Evolutionary conservation across 2,113 vertebrate genomes (phyloP).

Genomic region (Spermophilus dauricus): DNA sequence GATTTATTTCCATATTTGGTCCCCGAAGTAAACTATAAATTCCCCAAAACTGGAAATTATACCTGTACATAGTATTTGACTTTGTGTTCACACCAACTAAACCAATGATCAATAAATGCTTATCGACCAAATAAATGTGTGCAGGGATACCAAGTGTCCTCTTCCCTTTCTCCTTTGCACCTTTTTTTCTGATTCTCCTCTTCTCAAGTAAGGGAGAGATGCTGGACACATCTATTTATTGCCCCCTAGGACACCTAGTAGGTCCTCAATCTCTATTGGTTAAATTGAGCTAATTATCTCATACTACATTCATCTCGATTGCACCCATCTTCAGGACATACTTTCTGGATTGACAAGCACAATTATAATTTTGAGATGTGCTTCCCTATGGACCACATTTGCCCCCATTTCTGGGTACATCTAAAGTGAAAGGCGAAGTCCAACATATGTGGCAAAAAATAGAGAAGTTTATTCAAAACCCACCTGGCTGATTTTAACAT

Average conservation of each 20-base stretch:
- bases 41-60: neutral
- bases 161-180: neutral
- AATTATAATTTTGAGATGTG: neutral
- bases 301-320: neutral
- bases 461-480: neutral
- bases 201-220: neutral
- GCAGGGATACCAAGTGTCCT: neutral
- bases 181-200: neutral
- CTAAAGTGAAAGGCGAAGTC: neutral
- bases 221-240: neutral
- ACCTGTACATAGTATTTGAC: neutral
- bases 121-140: neutral
- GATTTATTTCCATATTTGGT: neutral
- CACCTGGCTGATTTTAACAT: neutral
- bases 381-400: neutral
- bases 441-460: neutral
- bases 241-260: neutral
- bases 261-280: neutral
- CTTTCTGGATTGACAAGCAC: neutral
- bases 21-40: neutral
- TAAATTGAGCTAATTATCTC: neutral
- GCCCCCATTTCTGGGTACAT: neutral
- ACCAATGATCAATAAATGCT: neutral
- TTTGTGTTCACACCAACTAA: neutral
- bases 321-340: neutral